Conservation (phyloP, 2,113 vertebrate species). For the Dipodomys ordii region DNA sequence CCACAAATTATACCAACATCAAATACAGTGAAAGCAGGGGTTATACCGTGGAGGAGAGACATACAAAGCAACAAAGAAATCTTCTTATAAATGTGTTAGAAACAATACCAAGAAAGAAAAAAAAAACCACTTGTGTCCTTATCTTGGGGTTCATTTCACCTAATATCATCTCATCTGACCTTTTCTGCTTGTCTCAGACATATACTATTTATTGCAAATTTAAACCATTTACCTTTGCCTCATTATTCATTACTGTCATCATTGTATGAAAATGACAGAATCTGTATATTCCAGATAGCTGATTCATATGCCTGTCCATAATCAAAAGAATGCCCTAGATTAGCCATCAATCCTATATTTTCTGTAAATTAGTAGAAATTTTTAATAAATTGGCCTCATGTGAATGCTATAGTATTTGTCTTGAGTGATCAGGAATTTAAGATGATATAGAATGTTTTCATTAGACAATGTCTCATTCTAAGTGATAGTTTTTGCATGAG, state of each 20-base stretch:
- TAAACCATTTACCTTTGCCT: slow-evolving; percentile 56
- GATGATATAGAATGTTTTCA: neutral
- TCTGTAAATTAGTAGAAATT: slow-evolving; percentile 45
- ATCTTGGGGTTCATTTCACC: too few relatives aligned
- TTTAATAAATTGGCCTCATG: neutral
- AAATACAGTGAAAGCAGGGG: too few relatives aligned
- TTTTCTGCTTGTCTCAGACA: too few relatives aligned
- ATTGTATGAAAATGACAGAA: slow-evolving; percentile 40
- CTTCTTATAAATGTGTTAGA: too few relatives aligned
- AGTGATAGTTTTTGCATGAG: neutral
- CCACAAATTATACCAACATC: too few relatives aligned
- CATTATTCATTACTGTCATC: slow-evolving; percentile 59
- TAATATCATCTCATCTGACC: too few relatives aligned
- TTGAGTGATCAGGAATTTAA: neutral
- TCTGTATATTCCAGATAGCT: slow-evolving; percentile 35
- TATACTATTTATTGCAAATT: too few relatives aligned
- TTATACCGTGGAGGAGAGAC: too few relatives aligned
- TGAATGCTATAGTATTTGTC: neutral
- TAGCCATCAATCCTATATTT: slow-evolving; percentile 2
- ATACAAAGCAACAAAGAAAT: too few relatives aligned
- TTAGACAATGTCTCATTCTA: neutral
- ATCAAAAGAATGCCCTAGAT: slow-evolving; percentile 33
- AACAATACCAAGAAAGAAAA: too few relatives aligned
- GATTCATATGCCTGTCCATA: slow-evolving; percentile 24
- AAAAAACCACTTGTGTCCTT: too few relatives aligned